Evolutionary conservation across 2,113 vertebrate genomes (phyloP), one percentile per base, ranked within the genome.

Genomic region (Nerophis lumbriciformis): DNA sequence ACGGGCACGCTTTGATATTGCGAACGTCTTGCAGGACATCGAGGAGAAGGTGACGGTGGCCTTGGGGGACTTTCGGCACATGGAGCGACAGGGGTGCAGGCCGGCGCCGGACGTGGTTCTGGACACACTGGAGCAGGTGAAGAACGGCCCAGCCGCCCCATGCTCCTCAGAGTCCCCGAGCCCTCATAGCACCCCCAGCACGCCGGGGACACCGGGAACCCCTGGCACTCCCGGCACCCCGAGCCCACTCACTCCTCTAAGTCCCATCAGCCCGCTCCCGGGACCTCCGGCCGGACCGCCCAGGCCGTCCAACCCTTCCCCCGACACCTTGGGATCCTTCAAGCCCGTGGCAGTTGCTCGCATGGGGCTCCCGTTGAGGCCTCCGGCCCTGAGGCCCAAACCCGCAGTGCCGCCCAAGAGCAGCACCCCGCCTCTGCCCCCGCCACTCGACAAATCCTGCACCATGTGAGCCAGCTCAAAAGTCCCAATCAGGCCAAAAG

Each of bases 11-110:
- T 11, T 28, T 15, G 15, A 39, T 39, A 16, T 39, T 5, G 36
- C 2, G 8, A 5, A 9, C 13, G 5, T n/a, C 42, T 19, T 48
- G 71, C 84, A 99, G 97, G 96, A 98, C 85, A 95, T 99, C 2
- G 94, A 98, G 86, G 95, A 98, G 82, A 95, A 94, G 0, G 95
- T 99, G 93, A 98, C 92, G 21, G 92, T 94, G 0, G 96, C 94
- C 0, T 86, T 99, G 78, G 98, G 94, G 0, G 95, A 98, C 84
- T 87, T 98, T 39, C 89, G 94, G 19, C 95, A 97, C 81, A 87
- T 97, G 69, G 96, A 98, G 81, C 89, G 94, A 6, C 94, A 95
- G 78, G 95, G 93, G 69, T 93, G 93, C 4, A 92, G 95, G 42
- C 94, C 95, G 0, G 92, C 96, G 1, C 96, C 96, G 0, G 97